Percentiles rank a stretch among this genome's conserved stretches.
phyloP scores from a whole-genome alignment of 1,140 invertebrate genomes.

The Meteorus sp. region DNA sequence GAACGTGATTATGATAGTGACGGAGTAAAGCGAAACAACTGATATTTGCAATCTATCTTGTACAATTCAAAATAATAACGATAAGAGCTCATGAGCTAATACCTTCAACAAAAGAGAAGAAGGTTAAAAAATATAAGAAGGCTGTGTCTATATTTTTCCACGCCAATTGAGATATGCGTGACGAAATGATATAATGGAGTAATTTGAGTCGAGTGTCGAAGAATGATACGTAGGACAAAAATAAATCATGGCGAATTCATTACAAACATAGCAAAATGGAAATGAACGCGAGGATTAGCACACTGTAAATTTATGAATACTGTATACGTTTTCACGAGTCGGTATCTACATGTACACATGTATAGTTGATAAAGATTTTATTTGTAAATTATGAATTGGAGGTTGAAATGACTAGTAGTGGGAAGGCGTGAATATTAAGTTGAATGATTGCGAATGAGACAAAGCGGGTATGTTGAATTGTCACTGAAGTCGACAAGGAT shows the following conservation, averaged over 20 bases:
- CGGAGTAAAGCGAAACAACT: too few species aligned
- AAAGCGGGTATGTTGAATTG: conserved; percentile 22
- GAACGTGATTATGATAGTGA: background rate
- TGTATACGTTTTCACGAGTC: conserved; percentile 22
- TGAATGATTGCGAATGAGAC: conserved; percentile 15
- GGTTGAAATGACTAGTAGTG: background rate
- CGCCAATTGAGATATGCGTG: conserved; percentile 18
- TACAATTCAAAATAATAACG: conserved; percentile 19
- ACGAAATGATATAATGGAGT: conserved; percentile 4
- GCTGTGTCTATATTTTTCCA: conserved; percentile 43
- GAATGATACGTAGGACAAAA: too few species aligned
- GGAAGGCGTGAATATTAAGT: conserved; percentile 6
- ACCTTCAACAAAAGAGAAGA: conserved; percentile 27
- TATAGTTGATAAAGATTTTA: conserved; percentile 29
- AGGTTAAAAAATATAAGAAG: conserved; percentile 39
- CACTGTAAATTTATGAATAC: conserved; percentile 1
- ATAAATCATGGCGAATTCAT: too few species aligned
- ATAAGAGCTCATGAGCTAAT: conserved; percentile 43
- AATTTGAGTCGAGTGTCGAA: background rate
- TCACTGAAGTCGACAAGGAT: too few species aligned
- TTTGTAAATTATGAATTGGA: conserved; percentile 28
- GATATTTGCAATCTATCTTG: conserved; percentile 20
- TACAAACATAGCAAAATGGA: too few species aligned
- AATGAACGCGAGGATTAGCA: too few species aligned
- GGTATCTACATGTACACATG: conserved; percentile 31